These are phyloP conservation scores for Drosophila mulleri DNA, from an alignment of 2,888 invertebrate genomes.

Conservation along the genomic window DNA sequence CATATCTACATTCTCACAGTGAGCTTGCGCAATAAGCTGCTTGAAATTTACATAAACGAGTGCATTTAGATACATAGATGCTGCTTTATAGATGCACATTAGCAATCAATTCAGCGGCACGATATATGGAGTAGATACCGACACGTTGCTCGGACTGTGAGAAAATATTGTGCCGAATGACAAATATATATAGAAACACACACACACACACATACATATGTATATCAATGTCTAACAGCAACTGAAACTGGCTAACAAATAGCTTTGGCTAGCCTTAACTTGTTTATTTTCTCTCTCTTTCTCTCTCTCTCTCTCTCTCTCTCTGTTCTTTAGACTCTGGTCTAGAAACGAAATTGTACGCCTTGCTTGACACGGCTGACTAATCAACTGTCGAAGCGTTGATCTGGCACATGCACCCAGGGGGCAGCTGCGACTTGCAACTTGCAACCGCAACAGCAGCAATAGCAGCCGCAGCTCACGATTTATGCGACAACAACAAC, in stretches of 20 bases:
- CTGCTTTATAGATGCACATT: conserved; percentile 62
- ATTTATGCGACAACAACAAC: conserved; percentile 43
- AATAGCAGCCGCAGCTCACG: conserved; percentile 38
- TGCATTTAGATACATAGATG: conserved; percentile 53
- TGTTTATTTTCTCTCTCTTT: conserved; percentile 27
- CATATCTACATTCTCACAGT: conserved; percentile 36
- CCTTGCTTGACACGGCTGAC: conserved; percentile 57
- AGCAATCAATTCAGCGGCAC: conserved; percentile 70
- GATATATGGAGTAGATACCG: conserved; percentile 31
- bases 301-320: background rate
- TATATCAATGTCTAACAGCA: background rate
- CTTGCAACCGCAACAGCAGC: conserved; percentile 22
- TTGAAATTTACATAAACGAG: conserved; percentile 47
- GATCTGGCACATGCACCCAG: conserved; percentile 50
- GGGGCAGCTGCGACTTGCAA: conserved; percentile 37
- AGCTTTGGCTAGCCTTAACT: conserved; percentile 28
- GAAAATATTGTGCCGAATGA: conserved; percentile 49
- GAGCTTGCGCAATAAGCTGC: conserved; percentile 44
- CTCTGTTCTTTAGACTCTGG: conserved; percentile 23
- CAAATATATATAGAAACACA: background rate
- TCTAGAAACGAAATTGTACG: conserved; percentile 60
- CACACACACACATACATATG: background rate
- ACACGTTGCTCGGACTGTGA: conserved; percentile 56
- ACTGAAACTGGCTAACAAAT: conserved; percentile 30
- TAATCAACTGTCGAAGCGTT: conserved; percentile 57